Evolutionary conservation across 2,888 invertebrate genomes (phyloP), one percentile per base, ranked within the genome.

Genomic region (Synergus gifuensis): DNA sequence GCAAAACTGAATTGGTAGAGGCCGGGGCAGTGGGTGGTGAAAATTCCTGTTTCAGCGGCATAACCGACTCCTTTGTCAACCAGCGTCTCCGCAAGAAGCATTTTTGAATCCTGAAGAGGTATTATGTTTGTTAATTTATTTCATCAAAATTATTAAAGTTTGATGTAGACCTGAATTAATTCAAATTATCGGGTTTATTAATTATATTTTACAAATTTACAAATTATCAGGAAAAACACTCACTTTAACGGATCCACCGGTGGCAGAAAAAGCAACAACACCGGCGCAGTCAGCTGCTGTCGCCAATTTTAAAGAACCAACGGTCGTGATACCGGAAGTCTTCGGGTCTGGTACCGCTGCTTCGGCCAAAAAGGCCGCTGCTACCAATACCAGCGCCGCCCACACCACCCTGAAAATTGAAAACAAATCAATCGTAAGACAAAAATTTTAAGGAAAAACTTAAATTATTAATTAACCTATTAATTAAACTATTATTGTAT

Each of bases 1-100:
- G 92, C 90, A 85, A 93, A 93, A 60, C 92, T 92, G 86, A 93
- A 92, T 83, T 93, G 93, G 84, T 93, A 93, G 60, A 93, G 89
- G 58, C 93, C 93, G 5, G 93, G 93, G 83, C 93, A 93, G 82
- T 92, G 91, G 12, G 92, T 92, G 58, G 92, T 93, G 86, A 93
- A 93, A 69, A 92, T 91, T 44, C 93, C 93, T 7, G 92, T 92
- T 79, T 92, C 90, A 3, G 91, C 88, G 76, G 90, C 89, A 87
- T 93, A 93, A 60, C 93, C 93, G 79, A 93, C 92, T 76, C 93
- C 93, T 83, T 92, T 91, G 87, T 93, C 92, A 40, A 92, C 90
- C 78, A 92, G 86, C 2, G 92, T 91, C 79, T 90, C 86, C 11
- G 87, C 78, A 36, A 89, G 85, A 5, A 89, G 79, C 11, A 89